Conservation (phyloP, 2,797 vertebrate genomes). For the Anabas testudineus region DNA sequence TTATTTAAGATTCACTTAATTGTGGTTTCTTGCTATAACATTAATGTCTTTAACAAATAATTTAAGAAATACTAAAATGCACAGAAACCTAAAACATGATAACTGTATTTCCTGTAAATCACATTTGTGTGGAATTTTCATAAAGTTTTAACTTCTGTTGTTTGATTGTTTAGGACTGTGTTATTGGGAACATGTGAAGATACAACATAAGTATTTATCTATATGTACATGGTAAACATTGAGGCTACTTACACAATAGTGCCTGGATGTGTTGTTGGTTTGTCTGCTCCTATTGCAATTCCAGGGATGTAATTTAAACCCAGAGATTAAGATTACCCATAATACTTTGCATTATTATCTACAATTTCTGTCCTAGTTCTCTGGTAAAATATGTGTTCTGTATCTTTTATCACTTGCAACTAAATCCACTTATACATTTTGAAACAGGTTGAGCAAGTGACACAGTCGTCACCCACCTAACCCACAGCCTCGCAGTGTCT, state of each 20-base stretch:
- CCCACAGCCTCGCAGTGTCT: neutral
- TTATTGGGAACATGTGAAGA: neutral
- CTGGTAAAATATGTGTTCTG: neutral
- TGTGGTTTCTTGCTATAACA: neutral
- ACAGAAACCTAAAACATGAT: neutral
- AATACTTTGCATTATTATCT: slow-evolving; percentile 24
- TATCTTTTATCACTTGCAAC: neutral
- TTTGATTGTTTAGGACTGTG: neutral
- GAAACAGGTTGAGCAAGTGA: neutral
- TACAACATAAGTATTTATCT: neutral
- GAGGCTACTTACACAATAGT: neutral
- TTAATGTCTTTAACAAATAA: neutral
- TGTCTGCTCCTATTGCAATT: slow-evolving; percentile 10
- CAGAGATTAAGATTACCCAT: slow-evolving; percentile 9
- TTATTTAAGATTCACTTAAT: neutral
- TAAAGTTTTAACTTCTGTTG: neutral
- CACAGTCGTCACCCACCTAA: no score
- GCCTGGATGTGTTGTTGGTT: neutral
- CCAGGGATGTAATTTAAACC: slow-evolving; percentile 7
- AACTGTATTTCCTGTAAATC: neutral
- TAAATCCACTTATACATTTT: neutral
- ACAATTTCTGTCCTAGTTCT: neutral
- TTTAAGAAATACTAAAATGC: neutral
- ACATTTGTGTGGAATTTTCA: neutral
- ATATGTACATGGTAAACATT: neutral